These are phyloP conservation scores for Ceryle rudis DNA, from an alignment of 2,797 vertebrate genomes.

Conservation along the genomic window DNA sequence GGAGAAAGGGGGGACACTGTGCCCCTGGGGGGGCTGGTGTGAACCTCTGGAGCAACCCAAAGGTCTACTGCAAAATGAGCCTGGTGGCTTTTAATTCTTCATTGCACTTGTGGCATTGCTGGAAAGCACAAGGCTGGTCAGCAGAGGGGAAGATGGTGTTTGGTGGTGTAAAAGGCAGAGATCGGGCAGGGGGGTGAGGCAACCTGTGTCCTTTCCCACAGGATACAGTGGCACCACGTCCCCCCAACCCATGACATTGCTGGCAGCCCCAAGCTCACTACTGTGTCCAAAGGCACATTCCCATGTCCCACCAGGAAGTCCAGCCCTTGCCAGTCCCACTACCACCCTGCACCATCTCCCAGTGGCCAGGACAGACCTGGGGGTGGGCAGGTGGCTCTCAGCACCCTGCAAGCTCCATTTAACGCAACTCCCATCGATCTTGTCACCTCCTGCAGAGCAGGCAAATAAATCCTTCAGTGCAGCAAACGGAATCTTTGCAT, in stretches of 20 bases:
- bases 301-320: rapidly evolving
- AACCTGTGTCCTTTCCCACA: background rate
- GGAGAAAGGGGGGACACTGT: background rate
- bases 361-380: background rate
- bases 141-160: background rate
- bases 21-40: rapidly evolving
- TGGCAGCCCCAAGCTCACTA: background rate
- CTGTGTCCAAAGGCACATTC: rapidly evolving
- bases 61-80: background rate
- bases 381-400: background rate
- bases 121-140: rapidly evolving
- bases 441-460: background rate
- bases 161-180: background rate
- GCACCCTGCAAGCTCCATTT: background rate
- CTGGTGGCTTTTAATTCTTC: background rate
- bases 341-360: background rate
- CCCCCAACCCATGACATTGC: rapidly evolving
- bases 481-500: background rate
- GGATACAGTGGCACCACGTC: rapidly evolving
- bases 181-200: rapidly evolving
- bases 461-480: background rate
- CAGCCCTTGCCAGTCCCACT: background rate
- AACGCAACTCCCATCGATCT: background rate
- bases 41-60: rapidly evolving
- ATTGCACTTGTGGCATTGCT: rapidly evolving